phyloP scores from a whole-genome alignment of 2,888 invertebrate species.

The Pelosia muscerda region DNA sequence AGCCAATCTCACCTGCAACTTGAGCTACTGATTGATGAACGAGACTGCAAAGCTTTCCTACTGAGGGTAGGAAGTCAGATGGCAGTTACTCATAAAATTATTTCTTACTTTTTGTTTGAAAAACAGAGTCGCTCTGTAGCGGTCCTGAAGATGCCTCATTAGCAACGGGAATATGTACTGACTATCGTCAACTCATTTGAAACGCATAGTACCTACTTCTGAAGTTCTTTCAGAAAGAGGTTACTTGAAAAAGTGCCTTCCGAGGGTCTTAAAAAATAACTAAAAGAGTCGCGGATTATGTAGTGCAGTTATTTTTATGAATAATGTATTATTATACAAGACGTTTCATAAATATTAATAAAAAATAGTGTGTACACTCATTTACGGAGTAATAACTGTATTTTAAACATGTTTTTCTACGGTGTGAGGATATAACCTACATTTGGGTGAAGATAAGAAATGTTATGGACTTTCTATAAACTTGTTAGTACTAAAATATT shows the following conservation, averaged over 20 bases:
- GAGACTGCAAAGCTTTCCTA: too few relatives aligned
- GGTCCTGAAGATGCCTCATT: too few relatives aligned
- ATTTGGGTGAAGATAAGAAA: not conserved
- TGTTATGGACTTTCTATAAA: not conserved
- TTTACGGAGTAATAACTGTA: not conserved
- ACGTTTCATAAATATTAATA: slow-evolving; percentile 1
- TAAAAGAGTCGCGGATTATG: not conserved
- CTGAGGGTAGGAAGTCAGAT: too few relatives aligned
- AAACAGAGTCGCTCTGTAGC: too few relatives aligned
- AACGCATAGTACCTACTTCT: too few relatives aligned
- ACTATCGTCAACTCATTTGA: too few relatives aligned
- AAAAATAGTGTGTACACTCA: not conserved
- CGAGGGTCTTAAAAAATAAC: not conserved
- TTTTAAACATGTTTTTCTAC: not conserved
- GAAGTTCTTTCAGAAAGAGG: not conserved
- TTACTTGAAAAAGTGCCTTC: not conserved
- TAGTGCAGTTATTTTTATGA: not conserved
- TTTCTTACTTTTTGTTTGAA: too few relatives aligned
- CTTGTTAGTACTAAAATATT: not conserved
- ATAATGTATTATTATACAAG: not conserved
- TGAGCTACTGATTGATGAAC: too few relatives aligned
- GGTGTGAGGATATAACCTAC: not conserved
- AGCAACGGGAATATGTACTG: too few relatives aligned
- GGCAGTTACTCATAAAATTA: too few relatives aligned
- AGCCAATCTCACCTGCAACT: too few relatives aligned